These are phyloP conservation scores for Datnioides undecimradiatus DNA, from an alignment of 2,113 vertebrate species.

Conservation along the genomic window DNA sequence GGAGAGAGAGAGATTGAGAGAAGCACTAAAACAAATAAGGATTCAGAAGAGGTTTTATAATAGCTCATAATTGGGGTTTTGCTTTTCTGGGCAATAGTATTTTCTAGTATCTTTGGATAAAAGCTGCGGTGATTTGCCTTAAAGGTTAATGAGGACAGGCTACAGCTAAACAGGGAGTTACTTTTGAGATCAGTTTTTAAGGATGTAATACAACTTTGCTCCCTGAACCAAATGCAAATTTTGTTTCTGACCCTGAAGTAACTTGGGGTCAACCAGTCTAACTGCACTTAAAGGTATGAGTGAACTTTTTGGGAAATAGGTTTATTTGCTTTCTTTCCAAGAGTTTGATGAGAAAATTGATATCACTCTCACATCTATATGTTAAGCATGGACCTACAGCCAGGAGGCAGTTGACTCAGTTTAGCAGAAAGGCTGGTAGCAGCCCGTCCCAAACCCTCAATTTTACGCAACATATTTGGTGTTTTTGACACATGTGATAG, in stretches of 20 bases:
- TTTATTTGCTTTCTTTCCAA: background rate
- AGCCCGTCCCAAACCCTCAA: no score
- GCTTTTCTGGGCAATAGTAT: background rate
- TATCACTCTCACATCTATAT: no score
- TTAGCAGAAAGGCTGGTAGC: background rate
- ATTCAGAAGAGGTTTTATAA: background rate
- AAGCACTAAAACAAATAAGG: background rate
- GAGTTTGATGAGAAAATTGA: background rate
- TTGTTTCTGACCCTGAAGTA: background rate
- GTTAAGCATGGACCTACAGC: no score
- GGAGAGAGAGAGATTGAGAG: background rate
- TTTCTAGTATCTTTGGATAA: constrained; percentile 3
- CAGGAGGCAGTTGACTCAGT: no score
- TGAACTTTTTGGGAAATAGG: background rate
- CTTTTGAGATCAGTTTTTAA: background rate
- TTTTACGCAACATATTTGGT: no score
- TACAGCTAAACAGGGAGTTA: background rate
- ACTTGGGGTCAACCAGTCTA: background rate
- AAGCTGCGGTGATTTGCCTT: background rate
- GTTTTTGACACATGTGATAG: no score
- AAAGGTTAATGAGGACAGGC: background rate
- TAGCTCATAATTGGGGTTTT: background rate
- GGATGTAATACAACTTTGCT: background rate
- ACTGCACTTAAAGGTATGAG: background rate
- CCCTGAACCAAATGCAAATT: background rate